A percentile compares a stretch with the other conserved stretches of the same genome.
phyloP scores from a whole-genome alignment of 2,888 invertebrate genomes.

The Trissoscelio sp. region DNA sequence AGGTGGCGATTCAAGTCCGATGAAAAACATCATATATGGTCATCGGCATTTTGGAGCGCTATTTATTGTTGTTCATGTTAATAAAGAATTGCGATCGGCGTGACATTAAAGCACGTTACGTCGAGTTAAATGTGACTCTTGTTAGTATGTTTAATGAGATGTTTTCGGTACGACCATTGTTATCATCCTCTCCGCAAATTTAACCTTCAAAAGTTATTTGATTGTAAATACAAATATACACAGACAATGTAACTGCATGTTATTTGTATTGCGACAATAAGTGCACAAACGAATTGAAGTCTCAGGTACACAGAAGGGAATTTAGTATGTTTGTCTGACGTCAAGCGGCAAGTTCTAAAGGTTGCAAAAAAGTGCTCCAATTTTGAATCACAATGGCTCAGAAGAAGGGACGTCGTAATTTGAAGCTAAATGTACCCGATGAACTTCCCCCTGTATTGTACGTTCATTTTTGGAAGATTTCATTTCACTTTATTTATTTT shows the following conservation, averaged over 20 bases:
- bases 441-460: conserved; percentile 84
- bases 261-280: conserved; percentile 25
- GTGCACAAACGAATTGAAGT: conserved; percentile 3
- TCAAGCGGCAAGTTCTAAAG: too few relatives aligned
- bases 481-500: not conserved
- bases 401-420: conserved; percentile 81
- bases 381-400: conserved; percentile 76
- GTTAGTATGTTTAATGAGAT: conserved; percentile 25
- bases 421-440: conserved; percentile 84
- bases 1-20: conserved; percentile 64
- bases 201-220: conserved; percentile 58
- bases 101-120: not conserved
- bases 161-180: not conserved
- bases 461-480: conserved; percentile 69
- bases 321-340: too few relatives aligned
- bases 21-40: conserved; percentile 72
- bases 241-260: conserved; percentile 47
- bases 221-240: conserved; percentile 52
- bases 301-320: too few relatives aligned
- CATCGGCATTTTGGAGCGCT: conserved; percentile 68
- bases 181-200: not conserved
- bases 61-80: conserved; percentile 34
- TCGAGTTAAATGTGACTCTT: not conserved
- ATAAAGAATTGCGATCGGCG: not conserved
- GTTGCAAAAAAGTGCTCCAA: conserved; percentile 22